Evolutionary conservation across 2,113 vertebrate species (phyloP).

Genomic region (Silurus asotus): DNA sequence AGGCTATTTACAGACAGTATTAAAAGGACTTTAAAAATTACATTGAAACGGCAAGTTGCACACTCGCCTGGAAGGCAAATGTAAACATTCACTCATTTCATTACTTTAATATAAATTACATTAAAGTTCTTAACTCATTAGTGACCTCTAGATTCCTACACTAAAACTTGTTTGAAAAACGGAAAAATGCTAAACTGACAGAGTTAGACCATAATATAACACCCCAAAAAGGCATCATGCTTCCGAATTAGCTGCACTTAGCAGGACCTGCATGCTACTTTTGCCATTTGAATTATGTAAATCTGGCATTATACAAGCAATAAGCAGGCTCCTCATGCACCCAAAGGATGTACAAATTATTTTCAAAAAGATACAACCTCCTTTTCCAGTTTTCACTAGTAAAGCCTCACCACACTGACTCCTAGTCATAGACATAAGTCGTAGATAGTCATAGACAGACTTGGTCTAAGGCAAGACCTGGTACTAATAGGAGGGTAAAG

Average conservation of each 20-base stretch:
- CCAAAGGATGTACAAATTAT: conserved; percentile 27
- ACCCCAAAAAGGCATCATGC: conserved; percentile 3
- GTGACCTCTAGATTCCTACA: conserved; percentile 41
- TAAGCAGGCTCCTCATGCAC: conserved; percentile 23
- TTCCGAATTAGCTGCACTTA: conserved; percentile 25
- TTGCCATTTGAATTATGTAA: conserved; percentile 19
- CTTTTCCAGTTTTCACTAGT: conserved; percentile 27
- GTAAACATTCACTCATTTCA: conserved; percentile 68
- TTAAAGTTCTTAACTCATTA: conserved; percentile 49
- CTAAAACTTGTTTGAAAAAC: conserved; percentile 26
- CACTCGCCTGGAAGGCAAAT: conserved; percentile 64
- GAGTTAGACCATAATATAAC: conserved; percentile 34
- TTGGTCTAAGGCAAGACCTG: conserved; percentile 38
- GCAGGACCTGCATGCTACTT: conserved; percentile 34
- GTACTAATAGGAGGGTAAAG: conserved; percentile 32
- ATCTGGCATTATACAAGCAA: conserved; percentile 23
- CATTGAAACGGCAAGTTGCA: conserved; percentile 57
- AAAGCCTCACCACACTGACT: conserved; percentile 8
- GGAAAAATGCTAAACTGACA: conserved; percentile 38
- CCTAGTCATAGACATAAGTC: not conserved
- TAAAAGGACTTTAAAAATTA: conserved; percentile 58
- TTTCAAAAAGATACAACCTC: conserved; percentile 4
- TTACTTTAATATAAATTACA: conserved; percentile 64
- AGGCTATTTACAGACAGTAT: conserved; percentile 65
- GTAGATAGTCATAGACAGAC: not conserved